Conservation (phyloP, 2,113 vertebrate genomes). For the Dipodomys merriami region DNA sequence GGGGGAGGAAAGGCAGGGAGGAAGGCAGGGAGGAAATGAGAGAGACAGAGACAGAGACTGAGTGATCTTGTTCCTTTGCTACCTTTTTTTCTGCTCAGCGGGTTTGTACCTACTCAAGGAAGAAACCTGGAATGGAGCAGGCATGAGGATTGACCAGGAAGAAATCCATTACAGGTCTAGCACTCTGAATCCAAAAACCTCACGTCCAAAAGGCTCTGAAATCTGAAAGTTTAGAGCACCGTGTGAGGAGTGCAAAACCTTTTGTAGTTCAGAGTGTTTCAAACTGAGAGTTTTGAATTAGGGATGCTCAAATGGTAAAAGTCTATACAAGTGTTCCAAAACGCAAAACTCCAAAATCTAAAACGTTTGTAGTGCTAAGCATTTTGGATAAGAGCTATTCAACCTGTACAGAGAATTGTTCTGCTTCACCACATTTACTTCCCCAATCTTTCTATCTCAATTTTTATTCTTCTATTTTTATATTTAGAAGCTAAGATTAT, state of each 20-base stretch:
- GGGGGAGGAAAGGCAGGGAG: too few relatives aligned
- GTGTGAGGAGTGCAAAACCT: not conserved
- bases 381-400: not conserved
- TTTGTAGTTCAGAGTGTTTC: not conserved
- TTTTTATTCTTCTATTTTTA: not conserved
- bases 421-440: not conserved
- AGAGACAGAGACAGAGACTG: not conserved
- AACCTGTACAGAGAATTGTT: not conserved
- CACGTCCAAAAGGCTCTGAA: not conserved
- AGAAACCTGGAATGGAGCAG: not conserved
- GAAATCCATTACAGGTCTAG: not conserved
- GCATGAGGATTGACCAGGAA: not conserved
- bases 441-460: not conserved
- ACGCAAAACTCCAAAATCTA: not conserved
- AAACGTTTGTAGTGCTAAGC: not conserved
- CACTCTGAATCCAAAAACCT: not conserved
- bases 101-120: not conserved
- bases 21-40: not conserved
- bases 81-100: not conserved
- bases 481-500: conserved; percentile 23
- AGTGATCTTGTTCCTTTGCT: not conserved
- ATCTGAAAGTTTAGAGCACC: not conserved
- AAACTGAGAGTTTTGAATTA: not conserved
- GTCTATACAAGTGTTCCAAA: not conserved
- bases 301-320: not conserved